A percentile compares a stretch with the other conserved stretches of the same genome.
Evolutionary conservation across 2,797 vertebrate species (phyloP).

Genomic region (Spinus olivaceus): DNA sequence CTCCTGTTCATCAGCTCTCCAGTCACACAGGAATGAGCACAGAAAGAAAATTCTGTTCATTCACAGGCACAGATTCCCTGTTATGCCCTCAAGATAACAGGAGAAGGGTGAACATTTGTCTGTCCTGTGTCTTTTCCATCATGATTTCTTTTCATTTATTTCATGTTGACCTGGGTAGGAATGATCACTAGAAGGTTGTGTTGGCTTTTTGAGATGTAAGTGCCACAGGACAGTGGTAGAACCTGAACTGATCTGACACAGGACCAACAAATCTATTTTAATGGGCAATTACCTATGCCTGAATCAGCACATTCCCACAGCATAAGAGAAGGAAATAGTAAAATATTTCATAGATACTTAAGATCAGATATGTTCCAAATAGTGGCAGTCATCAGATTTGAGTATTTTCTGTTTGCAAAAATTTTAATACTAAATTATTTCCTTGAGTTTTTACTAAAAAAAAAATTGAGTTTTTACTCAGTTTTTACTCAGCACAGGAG

Average conservation of each 20-base stretch:
- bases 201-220: neutral
- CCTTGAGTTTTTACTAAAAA: neutral
- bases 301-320: neutral
- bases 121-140: neutral
- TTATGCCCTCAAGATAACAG: neutral
- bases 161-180: neutral
- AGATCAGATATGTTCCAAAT: neutral
- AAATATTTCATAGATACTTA: neutral
- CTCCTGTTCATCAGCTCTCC: neutral
- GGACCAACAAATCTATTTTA: neutral
- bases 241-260: neutral
- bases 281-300: neutral
- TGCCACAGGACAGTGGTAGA: neutral
- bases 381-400: neutral
- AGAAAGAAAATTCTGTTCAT: neutral
- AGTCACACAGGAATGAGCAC: neutral
- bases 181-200: neutral
- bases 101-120: neutral
- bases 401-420: neutral
- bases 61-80: neutral
- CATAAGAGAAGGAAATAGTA: neutral
- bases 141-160: neutral
- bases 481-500: neutral
- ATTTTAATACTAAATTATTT: neutral
- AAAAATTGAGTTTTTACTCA: neutral